phyloP scores from a whole-genome alignment of 2,113 vertebrate genomes.

The Catagonus wagneri region DNA sequence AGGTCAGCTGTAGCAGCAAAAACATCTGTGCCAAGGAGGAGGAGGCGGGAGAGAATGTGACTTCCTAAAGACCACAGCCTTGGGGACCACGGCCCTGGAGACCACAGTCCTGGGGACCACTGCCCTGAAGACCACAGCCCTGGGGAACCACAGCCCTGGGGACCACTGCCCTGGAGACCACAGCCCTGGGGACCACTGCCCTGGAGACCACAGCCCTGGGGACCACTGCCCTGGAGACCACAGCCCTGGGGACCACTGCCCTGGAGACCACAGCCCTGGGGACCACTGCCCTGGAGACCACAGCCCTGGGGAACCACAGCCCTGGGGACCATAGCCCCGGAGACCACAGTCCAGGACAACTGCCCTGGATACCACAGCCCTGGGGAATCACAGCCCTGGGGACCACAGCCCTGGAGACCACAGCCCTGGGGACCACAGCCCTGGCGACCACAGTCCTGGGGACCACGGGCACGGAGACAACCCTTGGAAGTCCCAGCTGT shows the following conservation, averaged over 20 bases:
- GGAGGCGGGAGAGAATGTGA: not conserved
- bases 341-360: too few relatives aligned
- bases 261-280: accelerated
- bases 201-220: not conserved
- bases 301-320: too few relatives aligned
- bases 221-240: not conserved
- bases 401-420: not conserved
- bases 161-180: not conserved
- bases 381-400: accelerated
- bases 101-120: too few relatives aligned
- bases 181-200: not conserved
- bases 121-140: not conserved
- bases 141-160: accelerated
- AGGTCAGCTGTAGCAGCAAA: not conserved
- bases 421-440: not conserved
- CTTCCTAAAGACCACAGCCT: not conserved
- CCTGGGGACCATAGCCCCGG: accelerated
- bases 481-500: not conserved
- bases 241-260: accelerated
- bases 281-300: not conserved
- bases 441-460: not conserved
- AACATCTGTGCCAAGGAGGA: not conserved
- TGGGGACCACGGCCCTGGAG: accelerated
- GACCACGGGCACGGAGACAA: not conserved
- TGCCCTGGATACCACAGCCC: not conserved